These are phyloP conservation scores for Taeniopygia guttata DNA, from an alignment of 2,797 vertebrate species.

Conservation along the genomic window DNA sequence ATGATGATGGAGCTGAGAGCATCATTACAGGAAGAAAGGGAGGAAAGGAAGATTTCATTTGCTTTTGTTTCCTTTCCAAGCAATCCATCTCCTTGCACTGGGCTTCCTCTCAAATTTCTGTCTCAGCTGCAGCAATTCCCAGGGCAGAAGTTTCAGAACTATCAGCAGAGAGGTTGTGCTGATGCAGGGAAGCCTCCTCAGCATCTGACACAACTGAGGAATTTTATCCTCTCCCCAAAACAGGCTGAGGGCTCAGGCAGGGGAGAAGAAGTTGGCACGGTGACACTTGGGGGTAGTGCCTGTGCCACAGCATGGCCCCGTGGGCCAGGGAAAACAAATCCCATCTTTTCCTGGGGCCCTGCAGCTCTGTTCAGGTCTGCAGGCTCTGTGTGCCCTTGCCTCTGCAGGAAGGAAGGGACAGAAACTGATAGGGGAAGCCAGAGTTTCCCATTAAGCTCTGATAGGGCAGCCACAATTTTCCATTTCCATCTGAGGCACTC, in stretches of 20 bases:
- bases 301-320: accelerated
- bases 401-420: not conserved
- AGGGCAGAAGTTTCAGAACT: constrained; percentile 3
- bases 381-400: not conserved
- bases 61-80: constrained; percentile 52
- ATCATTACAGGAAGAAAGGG: not conserved
- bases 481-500: not conserved
- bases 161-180: constrained; percentile 26
- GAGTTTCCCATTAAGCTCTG: not conserved
- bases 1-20: constrained; percentile 18
- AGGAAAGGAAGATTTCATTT: constrained; percentile 33
- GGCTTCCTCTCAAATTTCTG: constrained; percentile 49
- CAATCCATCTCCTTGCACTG: constrained; percentile 4
- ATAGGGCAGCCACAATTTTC: not conserved
- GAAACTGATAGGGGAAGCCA: not conserved
- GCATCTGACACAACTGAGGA: not conserved
- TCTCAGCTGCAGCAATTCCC: constrained; percentile 34
- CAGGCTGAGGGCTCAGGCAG: not conserved
- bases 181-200: constrained; percentile 8
- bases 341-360: not conserved
- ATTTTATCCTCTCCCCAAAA: not conserved
- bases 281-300: too few relatives aligned
- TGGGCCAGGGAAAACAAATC: not conserved
- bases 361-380: not conserved
- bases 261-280: not conserved